These are phyloP conservation scores for Callyntrura sp. DNA, from an alignment of 2,888 invertebrate species.

Conservation along the genomic window DNA sequence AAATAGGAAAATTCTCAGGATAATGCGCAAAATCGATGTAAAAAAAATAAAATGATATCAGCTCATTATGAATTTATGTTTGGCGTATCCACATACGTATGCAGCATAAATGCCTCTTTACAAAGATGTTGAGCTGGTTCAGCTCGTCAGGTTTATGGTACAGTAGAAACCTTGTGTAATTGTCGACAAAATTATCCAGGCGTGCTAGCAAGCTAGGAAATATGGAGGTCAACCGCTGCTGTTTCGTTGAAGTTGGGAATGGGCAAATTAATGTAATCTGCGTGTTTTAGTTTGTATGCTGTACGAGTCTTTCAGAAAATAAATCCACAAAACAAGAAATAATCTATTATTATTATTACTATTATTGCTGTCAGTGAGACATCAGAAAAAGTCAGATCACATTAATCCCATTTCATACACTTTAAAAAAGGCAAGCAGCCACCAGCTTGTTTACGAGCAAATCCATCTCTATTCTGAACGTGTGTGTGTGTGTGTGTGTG, in stretches of 20 bases:
- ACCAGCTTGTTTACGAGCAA: not conserved
- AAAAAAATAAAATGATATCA: not conserved
- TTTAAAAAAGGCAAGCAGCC: not conserved
- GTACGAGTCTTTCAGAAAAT: not conserved
- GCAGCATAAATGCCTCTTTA: not conserved
- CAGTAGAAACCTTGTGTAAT: not conserved
- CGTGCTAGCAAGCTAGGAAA: not conserved
- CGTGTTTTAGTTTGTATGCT: not conserved
- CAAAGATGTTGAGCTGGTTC: not conserved
- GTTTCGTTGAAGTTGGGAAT: not conserved
- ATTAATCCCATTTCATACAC: slow-evolving; percentile 1
- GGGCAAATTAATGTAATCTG: too few relatives aligned
- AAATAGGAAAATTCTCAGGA: slow-evolving; percentile 43
- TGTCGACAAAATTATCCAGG: slow-evolving; percentile 17
- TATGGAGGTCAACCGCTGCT: not conserved
- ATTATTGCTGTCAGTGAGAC: slow-evolving; percentile 2
- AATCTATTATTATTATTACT: slow-evolving; percentile 11
- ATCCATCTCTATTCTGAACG: not conserved
- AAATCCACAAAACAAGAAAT: slow-evolving; percentile 22
- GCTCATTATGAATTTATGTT: slow-evolving; percentile 4
- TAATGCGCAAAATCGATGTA: not conserved
- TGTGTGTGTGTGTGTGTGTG: not conserved
- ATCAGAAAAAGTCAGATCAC: slow-evolving; percentile 20
- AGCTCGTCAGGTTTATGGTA: not conserved
- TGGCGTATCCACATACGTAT: not conserved